Evolutionary conservation across 2,888 invertebrate genomes (phyloP).

Genomic region (Ptychoptera albimana): DNA sequence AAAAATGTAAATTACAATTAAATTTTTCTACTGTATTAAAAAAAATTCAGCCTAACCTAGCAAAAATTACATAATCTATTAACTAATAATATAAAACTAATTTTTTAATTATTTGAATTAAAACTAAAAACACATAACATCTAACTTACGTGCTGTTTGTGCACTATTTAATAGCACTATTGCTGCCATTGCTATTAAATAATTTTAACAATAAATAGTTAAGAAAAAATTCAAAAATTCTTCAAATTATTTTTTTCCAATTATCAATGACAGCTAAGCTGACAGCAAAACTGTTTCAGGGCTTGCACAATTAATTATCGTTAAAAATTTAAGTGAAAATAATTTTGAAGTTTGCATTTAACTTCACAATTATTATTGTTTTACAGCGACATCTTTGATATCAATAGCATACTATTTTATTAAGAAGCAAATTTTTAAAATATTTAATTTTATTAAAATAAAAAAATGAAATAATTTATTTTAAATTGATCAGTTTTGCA

Average conservation of each 20-base stretch:
- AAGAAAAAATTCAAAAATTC: background rate
- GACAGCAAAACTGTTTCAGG: slow-evolving; percentile 1
- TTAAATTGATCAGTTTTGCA: too few species aligned
- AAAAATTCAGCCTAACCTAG: slow-evolving; percentile 6
- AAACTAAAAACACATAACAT: background rate
- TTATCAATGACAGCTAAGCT: slow-evolving; percentile 6
- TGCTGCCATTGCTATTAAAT: slow-evolving; percentile 18
- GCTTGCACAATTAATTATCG: background rate
- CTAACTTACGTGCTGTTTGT: slow-evolving; percentile 24
- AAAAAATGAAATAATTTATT: too few species aligned
- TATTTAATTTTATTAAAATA: too few species aligned
- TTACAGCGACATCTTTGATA: too few species aligned
- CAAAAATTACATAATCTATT: slow-evolving; percentile 5
- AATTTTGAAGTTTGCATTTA: too few species aligned
- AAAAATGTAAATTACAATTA: background rate
- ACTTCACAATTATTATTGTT: too few species aligned
- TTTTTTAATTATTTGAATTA: background rate
- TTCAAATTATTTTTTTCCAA: slow-evolving; percentile 1
- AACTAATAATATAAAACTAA: background rate
- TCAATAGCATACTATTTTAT: too few species aligned
- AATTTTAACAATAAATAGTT: background rate
- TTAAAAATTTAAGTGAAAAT: too few species aligned
- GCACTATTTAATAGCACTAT: slow-evolving; percentile 23
- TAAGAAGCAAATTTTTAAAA: too few species aligned
- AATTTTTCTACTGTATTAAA: too few species aligned